These are phyloP conservation scores for Sabatieria punctata DNA, from an alignment of 2,888 invertebrate species.

Conservation along the genomic window DNA sequence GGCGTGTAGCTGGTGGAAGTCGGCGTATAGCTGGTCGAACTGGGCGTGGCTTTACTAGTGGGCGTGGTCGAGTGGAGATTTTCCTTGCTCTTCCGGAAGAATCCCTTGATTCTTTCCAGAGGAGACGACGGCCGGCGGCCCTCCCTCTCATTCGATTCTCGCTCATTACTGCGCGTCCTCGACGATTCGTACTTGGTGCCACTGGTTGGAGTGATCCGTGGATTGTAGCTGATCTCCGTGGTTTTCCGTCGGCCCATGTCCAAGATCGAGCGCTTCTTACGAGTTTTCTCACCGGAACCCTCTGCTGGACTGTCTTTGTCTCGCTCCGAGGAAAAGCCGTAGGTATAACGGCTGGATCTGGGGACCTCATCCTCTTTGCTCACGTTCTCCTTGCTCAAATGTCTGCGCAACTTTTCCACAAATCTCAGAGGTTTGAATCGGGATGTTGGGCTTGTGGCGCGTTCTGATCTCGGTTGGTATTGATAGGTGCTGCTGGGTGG, in stretches of 20 bases:
- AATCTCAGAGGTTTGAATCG: background rate
- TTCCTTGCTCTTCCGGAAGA: conserved; percentile 2
- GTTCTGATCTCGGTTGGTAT: background rate
- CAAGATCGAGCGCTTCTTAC: too few species aligned
- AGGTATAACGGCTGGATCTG: too few species aligned
- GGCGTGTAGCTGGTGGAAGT: too few species aligned
- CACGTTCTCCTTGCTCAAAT: conserved; percentile 6
- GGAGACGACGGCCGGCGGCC: conserved; percentile 26
- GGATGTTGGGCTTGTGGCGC: background rate
- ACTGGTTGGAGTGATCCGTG: too few species aligned
- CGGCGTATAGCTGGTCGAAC: too few species aligned
- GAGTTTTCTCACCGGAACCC: too few species aligned
- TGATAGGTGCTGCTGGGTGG: conserved; percentile 8
- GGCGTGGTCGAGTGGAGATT: too few species aligned
- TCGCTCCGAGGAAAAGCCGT: background rate
- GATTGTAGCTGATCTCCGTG: conserved; percentile 14
- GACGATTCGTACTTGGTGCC: too few species aligned
- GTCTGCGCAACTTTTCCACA: conserved; percentile 4
- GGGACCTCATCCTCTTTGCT: background rate
- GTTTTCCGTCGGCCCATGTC: conserved; percentile 18
- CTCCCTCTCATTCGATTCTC: too few species aligned
- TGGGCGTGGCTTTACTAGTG: too few species aligned
- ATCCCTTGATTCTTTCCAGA: conserved; percentile 26
- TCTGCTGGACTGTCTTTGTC: background rate
- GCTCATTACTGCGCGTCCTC: too few species aligned